Evolutionary conservation across 2,797 vertebrate genomes (phyloP).

Genomic region (Takifugu rubripes): DNA sequence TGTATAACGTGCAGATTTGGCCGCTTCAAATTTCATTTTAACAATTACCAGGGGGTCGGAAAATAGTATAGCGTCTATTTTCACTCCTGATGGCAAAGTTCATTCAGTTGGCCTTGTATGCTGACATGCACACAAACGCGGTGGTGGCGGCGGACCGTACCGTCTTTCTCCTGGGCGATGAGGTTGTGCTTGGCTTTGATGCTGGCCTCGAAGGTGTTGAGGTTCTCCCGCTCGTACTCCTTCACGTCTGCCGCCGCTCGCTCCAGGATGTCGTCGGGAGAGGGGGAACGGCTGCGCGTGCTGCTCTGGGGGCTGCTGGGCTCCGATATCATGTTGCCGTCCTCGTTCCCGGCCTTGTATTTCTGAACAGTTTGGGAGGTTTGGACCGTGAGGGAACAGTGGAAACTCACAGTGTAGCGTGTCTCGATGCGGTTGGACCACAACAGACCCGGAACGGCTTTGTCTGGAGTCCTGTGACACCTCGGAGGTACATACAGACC

Average conservation of each 20-base stretch:
- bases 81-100: slow-evolving; percentile 27
- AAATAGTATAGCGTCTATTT: too few relatives aligned
- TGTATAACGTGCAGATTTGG: background rate
- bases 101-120: slow-evolving; percentile 63
- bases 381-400: background rate
- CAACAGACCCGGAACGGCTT: background rate
- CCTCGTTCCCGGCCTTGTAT: slow-evolving; percentile 87
- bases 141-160: slow-evolving; percentile 58
- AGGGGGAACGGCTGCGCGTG: slow-evolving; percentile 90
- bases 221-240: slow-evolving; percentile 93
- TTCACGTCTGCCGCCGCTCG: slow-evolving; percentile 95
- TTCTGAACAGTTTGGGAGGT: slow-evolving; percentile 74
- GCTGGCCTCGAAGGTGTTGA: slow-evolving; percentile 93
- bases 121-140: slow-evolving; percentile 14
- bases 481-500: slow-evolving; percentile 63
- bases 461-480: background rate
- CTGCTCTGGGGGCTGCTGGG: slow-evolving; percentile 97
- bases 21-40: background rate
- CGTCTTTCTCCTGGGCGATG: slow-evolving; percentile 94
- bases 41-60: background rate
- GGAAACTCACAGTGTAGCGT: background rate
- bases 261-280: slow-evolving; percentile 93
- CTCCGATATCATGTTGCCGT: slow-evolving; percentile 87
- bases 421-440: too few relatives aligned
- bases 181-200: slow-evolving; percentile 98